Percentiles rank a stretch among this genome's conserved stretches.
Conservation (phyloP, 2,113 vertebrate species). For the Rhagologus leucostigma region DNA sequence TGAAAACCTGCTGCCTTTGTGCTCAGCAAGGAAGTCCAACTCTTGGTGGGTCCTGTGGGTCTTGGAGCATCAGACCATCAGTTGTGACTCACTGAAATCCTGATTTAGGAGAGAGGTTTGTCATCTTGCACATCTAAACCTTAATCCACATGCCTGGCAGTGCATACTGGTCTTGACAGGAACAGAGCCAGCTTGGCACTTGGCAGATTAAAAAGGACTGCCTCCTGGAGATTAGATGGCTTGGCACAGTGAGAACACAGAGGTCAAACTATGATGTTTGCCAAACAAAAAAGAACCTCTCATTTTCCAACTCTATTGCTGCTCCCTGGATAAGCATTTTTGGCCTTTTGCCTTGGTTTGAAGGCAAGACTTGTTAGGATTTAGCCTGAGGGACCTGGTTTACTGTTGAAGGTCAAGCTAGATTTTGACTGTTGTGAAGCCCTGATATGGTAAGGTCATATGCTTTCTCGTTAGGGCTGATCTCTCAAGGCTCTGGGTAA, state of each 20-base stretch:
- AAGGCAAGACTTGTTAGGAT: slow-evolving; percentile 55
- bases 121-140: slow-evolving; percentile 21
- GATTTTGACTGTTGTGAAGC: slow-evolving; percentile 38
- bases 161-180: slow-evolving; percentile 25
- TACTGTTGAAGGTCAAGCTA: slow-evolving; percentile 49
- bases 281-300: slow-evolving; percentile 32
- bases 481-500: background rate
- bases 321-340: slow-evolving; percentile 51
- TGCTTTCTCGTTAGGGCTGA: slow-evolving; percentile 24
- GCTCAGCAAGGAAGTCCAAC: rapidly evolving
- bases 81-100: background rate
- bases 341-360: slow-evolving; percentile 60
- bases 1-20: background rate
- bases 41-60: background rate
- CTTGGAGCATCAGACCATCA: background rate
- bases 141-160: slow-evolving; percentile 37
- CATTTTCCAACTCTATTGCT: background rate
- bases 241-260: slow-evolving; percentile 45
- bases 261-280: slow-evolving; percentile 45
- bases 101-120: background rate
- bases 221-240: slow-evolving; percentile 49
- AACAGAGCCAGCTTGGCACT: slow-evolving; percentile 10
- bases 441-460: slow-evolving; percentile 29
- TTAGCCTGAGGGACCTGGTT: slow-evolving; percentile 47
- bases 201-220: slow-evolving; percentile 41